Percentiles rank a stretch among this genome's conserved stretches.
Evolutionary conservation across 2,113 vertebrate species (phyloP).

Genomic region (Ursus arctos): DNA sequence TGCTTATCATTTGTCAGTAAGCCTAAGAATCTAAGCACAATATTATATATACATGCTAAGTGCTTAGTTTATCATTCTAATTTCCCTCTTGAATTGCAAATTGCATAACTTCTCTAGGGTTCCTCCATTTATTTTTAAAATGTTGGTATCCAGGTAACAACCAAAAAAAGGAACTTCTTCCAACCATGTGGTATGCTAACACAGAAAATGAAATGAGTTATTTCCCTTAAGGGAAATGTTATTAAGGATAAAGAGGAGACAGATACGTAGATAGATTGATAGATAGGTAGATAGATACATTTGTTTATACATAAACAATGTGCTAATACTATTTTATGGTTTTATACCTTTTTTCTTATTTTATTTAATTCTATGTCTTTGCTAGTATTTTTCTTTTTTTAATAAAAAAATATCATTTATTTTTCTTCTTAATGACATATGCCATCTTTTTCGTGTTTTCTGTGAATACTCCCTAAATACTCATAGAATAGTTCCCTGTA

Average conservation of each 20-base stretch:
- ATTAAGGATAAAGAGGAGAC: constrained; percentile 27
- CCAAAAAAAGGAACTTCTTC: background rate
- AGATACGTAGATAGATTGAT: background rate
- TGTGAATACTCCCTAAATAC: background rate
- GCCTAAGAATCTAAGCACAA: background rate
- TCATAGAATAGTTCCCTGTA: background rate
- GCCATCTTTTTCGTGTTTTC: background rate
- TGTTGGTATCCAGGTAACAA: constrained; percentile 19
- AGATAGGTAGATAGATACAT: background rate
- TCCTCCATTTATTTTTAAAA: constrained; percentile 38
- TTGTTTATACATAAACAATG: constrained; percentile 13
- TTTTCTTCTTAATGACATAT: background rate
- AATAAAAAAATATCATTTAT: background rate
- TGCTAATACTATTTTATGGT: background rate
- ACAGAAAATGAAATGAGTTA: background rate
- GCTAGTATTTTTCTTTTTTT: constrained; percentile 14
- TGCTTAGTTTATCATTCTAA: constrained; percentile 49
- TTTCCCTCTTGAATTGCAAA: constrained; percentile 57
- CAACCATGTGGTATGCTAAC: background rate
- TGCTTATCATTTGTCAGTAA: constrained; percentile 29
- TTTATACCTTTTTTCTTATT: constrained; percentile 16
- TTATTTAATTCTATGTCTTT: background rate
- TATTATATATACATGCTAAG: constrained; percentile 12
- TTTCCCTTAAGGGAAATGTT: background rate
- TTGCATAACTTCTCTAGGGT: background rate